These are phyloP conservation scores for Paratilapia polleni DNA, from an alignment of 2,113 vertebrate genomes.

Conservation along the genomic window DNA sequence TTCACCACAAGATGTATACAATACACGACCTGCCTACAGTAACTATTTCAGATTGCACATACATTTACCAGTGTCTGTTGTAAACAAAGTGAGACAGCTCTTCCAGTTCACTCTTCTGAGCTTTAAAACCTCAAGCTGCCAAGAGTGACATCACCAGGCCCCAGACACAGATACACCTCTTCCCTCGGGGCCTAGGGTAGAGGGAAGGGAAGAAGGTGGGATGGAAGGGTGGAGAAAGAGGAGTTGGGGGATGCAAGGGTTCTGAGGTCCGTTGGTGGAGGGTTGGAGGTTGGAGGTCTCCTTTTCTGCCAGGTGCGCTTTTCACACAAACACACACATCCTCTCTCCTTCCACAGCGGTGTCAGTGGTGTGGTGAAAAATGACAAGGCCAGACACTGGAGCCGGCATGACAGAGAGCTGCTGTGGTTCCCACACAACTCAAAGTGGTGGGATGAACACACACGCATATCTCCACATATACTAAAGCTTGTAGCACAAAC, in stretches of 20 bases:
- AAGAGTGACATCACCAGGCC: slow-evolving; percentile 72
- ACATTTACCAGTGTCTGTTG: not conserved
- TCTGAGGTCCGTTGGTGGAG: slow-evolving; percentile 31
- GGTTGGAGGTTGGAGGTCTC: slow-evolving; percentile 56
- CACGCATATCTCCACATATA: not conserved
- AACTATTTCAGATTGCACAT: slow-evolving; percentile 14
- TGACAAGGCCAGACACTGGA: slow-evolving; percentile 69
- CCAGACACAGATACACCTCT: slow-evolving; percentile 69
- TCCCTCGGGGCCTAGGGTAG: slow-evolving; percentile 39
- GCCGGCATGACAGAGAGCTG: slow-evolving; percentile 59
- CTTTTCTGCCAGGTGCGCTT: slow-evolving; percentile 72
- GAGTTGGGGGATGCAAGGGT: not conserved
- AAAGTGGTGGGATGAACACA: slow-evolving; percentile 2
- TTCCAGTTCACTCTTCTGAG: slow-evolving; percentile 44
- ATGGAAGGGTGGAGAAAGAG: slow-evolving; percentile 41
- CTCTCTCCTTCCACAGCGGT: slow-evolving; percentile 38
- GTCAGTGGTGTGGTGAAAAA: slow-evolving; percentile 63
- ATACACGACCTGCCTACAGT: not conserved
- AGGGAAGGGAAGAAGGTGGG: slow-evolving; percentile 42
- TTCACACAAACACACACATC: slow-evolving; percentile 53
- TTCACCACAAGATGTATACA: slow-evolving; percentile 16
- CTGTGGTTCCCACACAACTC: slow-evolving; percentile 63
- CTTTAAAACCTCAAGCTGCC: slow-evolving; percentile 51
- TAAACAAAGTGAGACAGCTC: slow-evolving; percentile 46
- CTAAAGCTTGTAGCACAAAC: not conserved